A percentile compares a stretch with the other conserved stretches of the same genome.
phyloP scores from a whole-genome alignment of 1,140 invertebrate species.

The Neodiprion virginianus region DNA sequence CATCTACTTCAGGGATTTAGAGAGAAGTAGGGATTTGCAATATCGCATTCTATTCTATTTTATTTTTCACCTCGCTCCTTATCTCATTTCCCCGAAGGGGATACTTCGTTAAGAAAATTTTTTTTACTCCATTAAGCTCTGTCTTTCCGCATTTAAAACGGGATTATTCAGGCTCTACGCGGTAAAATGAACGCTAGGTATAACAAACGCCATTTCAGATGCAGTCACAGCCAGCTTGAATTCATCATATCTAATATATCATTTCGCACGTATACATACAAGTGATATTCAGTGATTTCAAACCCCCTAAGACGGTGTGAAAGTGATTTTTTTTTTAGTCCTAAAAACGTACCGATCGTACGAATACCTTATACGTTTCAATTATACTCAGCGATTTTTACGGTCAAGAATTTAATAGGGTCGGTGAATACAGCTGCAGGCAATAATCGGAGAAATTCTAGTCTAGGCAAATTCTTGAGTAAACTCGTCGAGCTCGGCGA shows the following conservation, averaged over 20 bases:
- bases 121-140: neutral
- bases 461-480: constrained; percentile 26
- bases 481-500: constrained; percentile 30
- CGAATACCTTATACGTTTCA: no score
- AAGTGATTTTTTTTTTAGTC: no score
- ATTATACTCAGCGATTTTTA: no score
- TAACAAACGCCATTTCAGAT: no score
- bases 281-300: no score
- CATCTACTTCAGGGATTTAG: constrained; percentile 9
- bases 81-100: neutral
- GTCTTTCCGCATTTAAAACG: neutral
- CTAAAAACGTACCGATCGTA: no score
- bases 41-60: neutral
- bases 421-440: neutral
- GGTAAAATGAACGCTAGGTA: neutral
- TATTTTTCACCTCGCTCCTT: neutral
- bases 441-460: neutral
- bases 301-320: no score
- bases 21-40: constrained; percentile 4
- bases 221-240: no score
- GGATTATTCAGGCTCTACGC: neutral
- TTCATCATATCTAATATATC: no score
- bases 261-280: no score
- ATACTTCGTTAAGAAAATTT: neutral
- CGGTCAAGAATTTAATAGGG: no score